Evolutionary conservation across 92 coral and sea anemone genomes (phyloP).

Genomic region (Siderastrea siderea): DNA sequence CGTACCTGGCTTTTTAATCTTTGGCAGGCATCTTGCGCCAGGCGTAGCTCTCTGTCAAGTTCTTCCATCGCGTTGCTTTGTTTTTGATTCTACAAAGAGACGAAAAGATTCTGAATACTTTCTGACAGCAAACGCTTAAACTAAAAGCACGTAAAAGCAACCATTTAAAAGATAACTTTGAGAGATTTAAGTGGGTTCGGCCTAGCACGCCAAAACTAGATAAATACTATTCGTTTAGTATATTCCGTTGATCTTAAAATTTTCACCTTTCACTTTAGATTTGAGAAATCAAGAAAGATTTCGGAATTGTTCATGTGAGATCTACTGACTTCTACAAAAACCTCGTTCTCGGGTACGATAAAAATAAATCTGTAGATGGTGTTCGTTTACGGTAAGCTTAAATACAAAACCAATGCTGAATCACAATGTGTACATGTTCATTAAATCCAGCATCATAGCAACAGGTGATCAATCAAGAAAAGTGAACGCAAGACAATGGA

Average conservation of each 20-base stretch:
- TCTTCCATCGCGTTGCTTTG: constrained; percentile 95
- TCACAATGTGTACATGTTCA: constrained; percentile 9
- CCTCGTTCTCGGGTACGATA: not conserved
- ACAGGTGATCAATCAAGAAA: constrained; percentile 42
- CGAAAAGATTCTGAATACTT: not conserved
- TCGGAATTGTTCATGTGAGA: not conserved
- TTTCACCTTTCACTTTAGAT: not conserved
- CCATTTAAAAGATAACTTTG: not conserved
- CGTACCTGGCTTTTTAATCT: constrained; percentile 95
- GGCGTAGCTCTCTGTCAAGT: constrained; percentile 80
- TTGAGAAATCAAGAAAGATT: not conserved
- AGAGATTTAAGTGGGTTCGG: not conserved
- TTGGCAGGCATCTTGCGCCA: constrained; percentile 91
- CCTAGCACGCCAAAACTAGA: not conserved
- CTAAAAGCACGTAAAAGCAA: not conserved
- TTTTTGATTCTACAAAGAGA: constrained; percentile 74
- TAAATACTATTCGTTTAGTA: not conserved
- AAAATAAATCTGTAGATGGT: not conserved
- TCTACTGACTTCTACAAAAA: not conserved
- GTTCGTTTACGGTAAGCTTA: too few relatives aligned
- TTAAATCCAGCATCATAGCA: constrained; percentile 15
- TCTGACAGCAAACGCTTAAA: not conserved
- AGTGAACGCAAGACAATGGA: not conserved
- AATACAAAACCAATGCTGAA: not conserved
- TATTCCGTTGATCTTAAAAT: not conserved